phyloP scores from a whole-genome alignment of 2,797 vertebrate genomes.

The Phalloptychus januarius region DNA sequence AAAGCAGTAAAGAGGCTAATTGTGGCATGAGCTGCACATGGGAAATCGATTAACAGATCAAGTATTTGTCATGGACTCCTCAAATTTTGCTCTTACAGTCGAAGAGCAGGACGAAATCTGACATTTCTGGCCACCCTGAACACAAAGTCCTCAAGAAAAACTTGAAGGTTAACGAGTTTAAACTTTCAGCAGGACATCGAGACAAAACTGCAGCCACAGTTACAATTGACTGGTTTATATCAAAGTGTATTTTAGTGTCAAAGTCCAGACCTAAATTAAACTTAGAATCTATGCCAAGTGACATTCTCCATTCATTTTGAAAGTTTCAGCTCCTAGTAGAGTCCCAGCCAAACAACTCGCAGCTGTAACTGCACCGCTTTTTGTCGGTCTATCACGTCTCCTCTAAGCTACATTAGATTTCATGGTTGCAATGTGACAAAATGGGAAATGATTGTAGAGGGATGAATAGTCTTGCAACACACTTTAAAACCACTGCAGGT shows the following conservation, averaged over 20 bases:
- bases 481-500: not conserved
- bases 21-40: not conserved
- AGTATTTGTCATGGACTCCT: not conserved
- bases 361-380: not conserved
- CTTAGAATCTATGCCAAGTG: not conserved
- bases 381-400: not conserved
- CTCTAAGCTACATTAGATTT: not conserved
- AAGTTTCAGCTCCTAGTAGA: not conserved
- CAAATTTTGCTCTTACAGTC: not conserved
- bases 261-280: not conserved
- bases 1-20: not conserved
- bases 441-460: not conserved
- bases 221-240: not conserved
- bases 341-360: not conserved
- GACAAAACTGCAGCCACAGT: not conserved
- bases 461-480: not conserved
- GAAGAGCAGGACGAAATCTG: not conserved
- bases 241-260: not conserved
- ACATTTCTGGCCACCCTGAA: not conserved
- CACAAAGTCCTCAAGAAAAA: not conserved
- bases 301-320: not conserved
- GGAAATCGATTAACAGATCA: not conserved
- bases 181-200: not conserved
- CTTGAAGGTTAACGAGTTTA: too few species aligned
- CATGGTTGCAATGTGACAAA: not conserved